Evolutionary conservation across 2,797 vertebrate species (phyloP), one percentile per base, ranked within the genome.

Genomic region (Tympanoctomys barrerae): DNA sequence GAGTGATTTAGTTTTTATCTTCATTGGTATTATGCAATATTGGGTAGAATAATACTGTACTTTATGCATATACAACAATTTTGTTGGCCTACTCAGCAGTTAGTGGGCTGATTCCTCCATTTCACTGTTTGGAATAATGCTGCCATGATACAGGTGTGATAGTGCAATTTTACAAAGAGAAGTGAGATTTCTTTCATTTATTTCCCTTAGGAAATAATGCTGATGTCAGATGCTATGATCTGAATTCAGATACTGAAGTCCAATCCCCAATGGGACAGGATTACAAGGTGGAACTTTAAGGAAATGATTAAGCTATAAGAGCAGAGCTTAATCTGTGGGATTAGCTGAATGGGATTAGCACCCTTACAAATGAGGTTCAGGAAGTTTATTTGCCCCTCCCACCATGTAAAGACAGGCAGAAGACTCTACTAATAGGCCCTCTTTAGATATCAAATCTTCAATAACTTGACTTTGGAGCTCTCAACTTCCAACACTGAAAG

Each of bases 151-250:
- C 46, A 64, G 21, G 21, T 75, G 8, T 66, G 61, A 10, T 10
- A 89, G 46, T 26, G 36, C 84, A 36, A 66, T 85, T 91, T 87
- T 91, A 59, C 86, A 71, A 87, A 49, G 22, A 31, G 83, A 57
- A 73, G 11, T 71, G 52, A 62, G 84, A 18, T 81, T 19, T 73
- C 39, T 91, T 94, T 59, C 8, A 62, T 16, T 54, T 91, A 22
- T 78, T 70, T 39, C 86, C 22, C 80, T 33, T 52, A 52, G 26
- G 52, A 90, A 94, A 89, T 36, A 70, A 86, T 89, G 39, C 49
- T 36, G 49, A 39, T 59, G 71, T 7, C 28, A 52, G 4, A 10
- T 26, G 33, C 71, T 79, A 1, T 26, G 13, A 19, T 77, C 79
- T 84, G 39, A 78, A 88, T 16, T 24, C 39, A 54, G 87, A 70